phyloP scores from a whole-genome alignment of 2,888 invertebrate genomes.

The Drosophila sordidula region DNA sequence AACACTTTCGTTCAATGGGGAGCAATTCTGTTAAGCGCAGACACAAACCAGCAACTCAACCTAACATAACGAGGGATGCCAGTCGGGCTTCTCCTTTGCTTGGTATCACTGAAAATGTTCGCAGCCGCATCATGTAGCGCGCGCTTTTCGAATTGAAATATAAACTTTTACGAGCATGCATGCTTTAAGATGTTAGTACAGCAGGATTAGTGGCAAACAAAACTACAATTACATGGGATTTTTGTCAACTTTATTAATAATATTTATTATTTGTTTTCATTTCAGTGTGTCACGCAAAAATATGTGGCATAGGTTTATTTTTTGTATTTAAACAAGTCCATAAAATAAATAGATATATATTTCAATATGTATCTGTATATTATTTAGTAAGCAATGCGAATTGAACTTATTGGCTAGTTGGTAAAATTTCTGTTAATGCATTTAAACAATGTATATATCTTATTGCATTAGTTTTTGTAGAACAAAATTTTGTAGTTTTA shows the following conservation, averaged over 20 bases:
- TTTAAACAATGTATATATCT: conserved; percentile 36
- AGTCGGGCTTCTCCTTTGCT: not conserved
- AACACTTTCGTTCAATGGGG: not conserved
- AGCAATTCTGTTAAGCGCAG: conserved; percentile 25
- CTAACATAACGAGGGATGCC: conserved; percentile 1
- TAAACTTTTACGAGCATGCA: conserved; percentile 29
- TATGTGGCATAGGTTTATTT: conserved; percentile 42
- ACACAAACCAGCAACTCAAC: conserved; percentile 1
- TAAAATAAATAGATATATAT: conserved; percentile 52
- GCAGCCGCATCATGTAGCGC: not conserved
- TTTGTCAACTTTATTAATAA: conserved; percentile 66
- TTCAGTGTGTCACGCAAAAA: conserved; percentile 63
- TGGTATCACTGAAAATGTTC: not conserved
- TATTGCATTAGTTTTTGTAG: conserved; percentile 37
- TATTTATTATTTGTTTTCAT: conserved; percentile 26
- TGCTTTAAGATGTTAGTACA: conserved; percentile 30
- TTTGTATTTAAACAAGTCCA: conserved; percentile 38
- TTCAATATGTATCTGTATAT: conserved; percentile 26
- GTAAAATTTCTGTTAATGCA: conserved; percentile 27
- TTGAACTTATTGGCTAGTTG: conserved; percentile 59
- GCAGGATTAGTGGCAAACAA: conserved; percentile 52
- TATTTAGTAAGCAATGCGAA: conserved; percentile 69
- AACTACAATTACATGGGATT: conserved; percentile 64
- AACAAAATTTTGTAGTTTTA: conserved; percentile 43
- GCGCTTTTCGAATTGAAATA: conserved; percentile 9